phyloP scores from a whole-genome alignment of 2,797 vertebrate genomes.

The Miichthys miiuy region DNA sequence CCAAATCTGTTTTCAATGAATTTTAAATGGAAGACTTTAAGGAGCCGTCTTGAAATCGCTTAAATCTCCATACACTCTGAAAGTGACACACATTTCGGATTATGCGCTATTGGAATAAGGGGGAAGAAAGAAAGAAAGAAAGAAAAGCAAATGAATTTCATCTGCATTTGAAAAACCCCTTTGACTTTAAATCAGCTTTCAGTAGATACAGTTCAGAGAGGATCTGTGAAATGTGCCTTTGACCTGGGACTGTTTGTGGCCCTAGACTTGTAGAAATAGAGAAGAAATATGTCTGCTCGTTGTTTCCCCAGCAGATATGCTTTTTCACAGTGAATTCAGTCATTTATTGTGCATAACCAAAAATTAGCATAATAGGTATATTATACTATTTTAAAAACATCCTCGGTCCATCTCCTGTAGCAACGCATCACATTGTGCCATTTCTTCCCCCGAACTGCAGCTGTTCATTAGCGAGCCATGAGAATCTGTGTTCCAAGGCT shows the following conservation, averaged over 20 bases:
- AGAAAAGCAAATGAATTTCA: constrained; percentile 66
- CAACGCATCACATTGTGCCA: neutral
- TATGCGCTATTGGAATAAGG: constrained; percentile 56
- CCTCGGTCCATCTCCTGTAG: constrained; percentile 12
- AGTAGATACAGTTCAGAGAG: constrained; percentile 43
- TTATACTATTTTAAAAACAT: constrained; percentile 1
- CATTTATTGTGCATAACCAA: neutral
- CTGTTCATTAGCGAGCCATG: constrained; percentile 8
- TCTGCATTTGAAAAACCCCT: constrained; percentile 73
- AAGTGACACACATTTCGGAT: constrained; percentile 75
- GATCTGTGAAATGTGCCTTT: constrained; percentile 53
- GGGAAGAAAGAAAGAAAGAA: neutral
- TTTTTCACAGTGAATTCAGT: neutral
- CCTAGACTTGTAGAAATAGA: constrained; percentile 19
- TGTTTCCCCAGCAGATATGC: neutral
- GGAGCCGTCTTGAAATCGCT: constrained; percentile 68
- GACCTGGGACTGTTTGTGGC: constrained; percentile 51
- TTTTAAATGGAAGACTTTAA: constrained; percentile 78
- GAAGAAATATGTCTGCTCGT: constrained; percentile 2
- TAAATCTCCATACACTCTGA: constrained; percentile 69
- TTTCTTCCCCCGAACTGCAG: neutral
- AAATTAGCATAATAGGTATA: too few relatives aligned
- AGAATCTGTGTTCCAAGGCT: neutral
- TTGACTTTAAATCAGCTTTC: constrained; percentile 64
- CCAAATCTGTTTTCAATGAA: constrained; percentile 80